Evolutionary conservation across 2,113 vertebrate genomes (phyloP).

Genomic region (Podiceps cristatus): DNA sequence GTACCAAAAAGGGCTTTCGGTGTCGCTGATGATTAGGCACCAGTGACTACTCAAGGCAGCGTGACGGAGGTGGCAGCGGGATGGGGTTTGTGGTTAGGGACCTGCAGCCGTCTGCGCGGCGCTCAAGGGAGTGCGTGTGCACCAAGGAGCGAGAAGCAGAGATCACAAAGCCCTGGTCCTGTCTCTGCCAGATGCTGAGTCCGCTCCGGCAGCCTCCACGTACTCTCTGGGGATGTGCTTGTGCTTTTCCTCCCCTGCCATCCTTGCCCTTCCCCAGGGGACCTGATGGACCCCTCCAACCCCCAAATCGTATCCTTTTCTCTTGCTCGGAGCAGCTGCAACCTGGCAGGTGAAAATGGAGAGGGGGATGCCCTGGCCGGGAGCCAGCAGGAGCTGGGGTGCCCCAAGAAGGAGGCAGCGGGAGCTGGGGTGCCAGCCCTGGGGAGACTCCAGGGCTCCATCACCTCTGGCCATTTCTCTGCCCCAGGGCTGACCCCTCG

Average conservation of each 20-base stretch:
- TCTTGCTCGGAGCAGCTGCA: background rate
- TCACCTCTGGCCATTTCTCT: background rate
- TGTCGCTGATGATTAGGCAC: background rate
- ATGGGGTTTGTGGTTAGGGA: conserved; percentile 23
- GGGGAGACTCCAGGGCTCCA: background rate
- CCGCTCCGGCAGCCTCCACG: fast-evolving
- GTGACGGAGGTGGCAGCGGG: background rate
- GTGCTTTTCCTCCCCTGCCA: background rate
- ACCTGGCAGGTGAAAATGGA: background rate
- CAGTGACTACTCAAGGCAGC: background rate
- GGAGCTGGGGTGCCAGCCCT: background rate
- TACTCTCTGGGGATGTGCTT: background rate
- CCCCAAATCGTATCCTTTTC: background rate
- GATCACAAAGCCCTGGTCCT: background rate
- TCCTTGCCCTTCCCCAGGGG: background rate
- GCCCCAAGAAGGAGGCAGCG: background rate
- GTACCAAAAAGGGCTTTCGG: background rate
- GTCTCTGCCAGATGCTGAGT: background rate
- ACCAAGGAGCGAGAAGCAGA: fast-evolving
- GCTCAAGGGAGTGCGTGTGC: fast-evolving
- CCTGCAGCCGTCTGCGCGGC: background rate
- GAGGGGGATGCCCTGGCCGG: background rate
- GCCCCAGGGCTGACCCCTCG: background rate
- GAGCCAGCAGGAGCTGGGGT: background rate
- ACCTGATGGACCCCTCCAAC: no score